These are phyloP conservation scores for Eptesicus fuscus DNA, from an alignment of 2,113 vertebrate genomes.

Conservation along the genomic window DNA sequence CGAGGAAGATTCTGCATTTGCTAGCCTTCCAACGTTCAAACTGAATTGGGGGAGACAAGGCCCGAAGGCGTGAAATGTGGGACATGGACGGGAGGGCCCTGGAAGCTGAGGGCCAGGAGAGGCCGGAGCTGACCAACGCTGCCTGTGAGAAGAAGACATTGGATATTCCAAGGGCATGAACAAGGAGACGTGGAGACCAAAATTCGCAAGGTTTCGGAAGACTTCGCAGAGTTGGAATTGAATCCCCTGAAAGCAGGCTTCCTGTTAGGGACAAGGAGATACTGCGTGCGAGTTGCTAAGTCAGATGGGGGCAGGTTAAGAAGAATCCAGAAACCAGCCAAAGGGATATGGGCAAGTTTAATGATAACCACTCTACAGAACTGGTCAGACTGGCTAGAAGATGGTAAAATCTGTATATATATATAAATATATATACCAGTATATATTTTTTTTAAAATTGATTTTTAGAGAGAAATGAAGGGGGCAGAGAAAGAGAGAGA, in stretches of 20 bases:
- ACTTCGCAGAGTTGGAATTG: neutral
- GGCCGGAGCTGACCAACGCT: neutral
- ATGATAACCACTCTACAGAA: neutral
- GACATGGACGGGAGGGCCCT: fast-evolving
- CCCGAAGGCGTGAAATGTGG: neutral
- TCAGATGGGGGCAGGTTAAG: neutral
- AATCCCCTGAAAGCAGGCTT: neutral
- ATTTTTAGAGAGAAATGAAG: no score
- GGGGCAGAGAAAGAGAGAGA: neutral
- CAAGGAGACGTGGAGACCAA: neutral
- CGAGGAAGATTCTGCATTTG: neutral
- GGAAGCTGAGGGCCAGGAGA: neutral
- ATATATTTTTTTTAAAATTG: no score
- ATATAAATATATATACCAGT: no score
- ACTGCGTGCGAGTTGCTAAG: neutral
- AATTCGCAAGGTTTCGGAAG: neutral
- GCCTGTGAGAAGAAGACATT: neutral
- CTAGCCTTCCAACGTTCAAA: neutral
- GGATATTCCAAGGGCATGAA: neutral
- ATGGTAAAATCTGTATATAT: neutral
- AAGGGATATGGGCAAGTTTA: neutral
- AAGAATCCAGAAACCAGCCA: neutral
- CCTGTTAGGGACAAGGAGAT: neutral
- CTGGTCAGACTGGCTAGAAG: neutral
- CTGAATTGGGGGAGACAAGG: neutral